A percentile compares a stretch with the other conserved stretches of the same genome.
Evolutionary conservation across 2,888 invertebrate species (phyloP).

Genomic region (Prostheceraeus crozeri): DNA sequence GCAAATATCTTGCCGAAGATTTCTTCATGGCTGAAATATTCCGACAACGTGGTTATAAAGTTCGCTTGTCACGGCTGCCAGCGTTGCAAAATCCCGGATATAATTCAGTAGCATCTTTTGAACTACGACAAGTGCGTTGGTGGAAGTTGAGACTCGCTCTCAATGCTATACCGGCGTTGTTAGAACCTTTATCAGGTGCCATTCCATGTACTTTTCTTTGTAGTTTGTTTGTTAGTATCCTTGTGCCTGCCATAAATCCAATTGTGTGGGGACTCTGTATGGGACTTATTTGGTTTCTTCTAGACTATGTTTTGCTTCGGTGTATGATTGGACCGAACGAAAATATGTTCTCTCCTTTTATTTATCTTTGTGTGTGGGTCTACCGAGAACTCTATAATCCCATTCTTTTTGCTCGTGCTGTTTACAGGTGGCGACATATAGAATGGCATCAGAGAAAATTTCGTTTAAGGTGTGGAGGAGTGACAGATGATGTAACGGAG

Average conservation of each 20-base stretch:
- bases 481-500: conserved; percentile 27
- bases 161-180: conserved; percentile 15
- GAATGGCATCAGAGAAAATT: conserved; percentile 32
- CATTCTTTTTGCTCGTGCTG: conserved; percentile 25
- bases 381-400: conserved; percentile 28
- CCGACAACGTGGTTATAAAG: conserved; percentile 62
- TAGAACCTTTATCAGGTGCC: conserved; percentile 36
- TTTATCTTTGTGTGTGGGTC: conserved; percentile 31
- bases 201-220: conserved; percentile 42
- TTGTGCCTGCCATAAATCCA: conserved; percentile 23
- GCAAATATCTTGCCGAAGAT: conserved; percentile 91
- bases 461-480: conserved; percentile 25
- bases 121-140: conserved; percentile 34
- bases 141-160: conserved; percentile 25
- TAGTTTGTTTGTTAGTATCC: neutral
- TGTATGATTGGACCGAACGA: neutral
- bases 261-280: conserved; percentile 34
- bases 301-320: conserved; percentile 31
- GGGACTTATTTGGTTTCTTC: conserved; percentile 34
- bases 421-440: conserved; percentile 17
- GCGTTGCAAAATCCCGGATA: conserved; percentile 34
- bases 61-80: neutral
- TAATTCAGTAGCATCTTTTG: conserved; percentile 12
- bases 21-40: conserved; percentile 98
- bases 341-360: too few relatives aligned